phyloP scores from a whole-genome alignment of 2,888 invertebrate genomes.

The Phalangium opilio region DNA sequence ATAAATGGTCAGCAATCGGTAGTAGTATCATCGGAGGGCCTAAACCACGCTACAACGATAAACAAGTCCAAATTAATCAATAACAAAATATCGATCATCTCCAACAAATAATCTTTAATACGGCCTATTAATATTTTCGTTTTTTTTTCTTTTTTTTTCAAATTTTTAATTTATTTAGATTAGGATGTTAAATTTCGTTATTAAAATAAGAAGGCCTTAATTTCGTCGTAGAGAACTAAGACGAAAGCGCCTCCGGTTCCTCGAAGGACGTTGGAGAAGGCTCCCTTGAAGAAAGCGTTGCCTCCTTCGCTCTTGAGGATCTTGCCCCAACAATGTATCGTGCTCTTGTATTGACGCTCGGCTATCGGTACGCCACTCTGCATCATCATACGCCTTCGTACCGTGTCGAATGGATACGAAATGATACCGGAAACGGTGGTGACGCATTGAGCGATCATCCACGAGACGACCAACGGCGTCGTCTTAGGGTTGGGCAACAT shows the following conservation, averaged over 20 bases:
- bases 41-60: too few relatives aligned
- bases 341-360: conserved; percentile 34
- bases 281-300: conserved; percentile 26
- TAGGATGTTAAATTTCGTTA: neutral
- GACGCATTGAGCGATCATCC: conserved; percentile 30
- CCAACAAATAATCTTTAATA: too few relatives aligned
- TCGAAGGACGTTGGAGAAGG: conserved; percentile 31
- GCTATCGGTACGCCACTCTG: conserved; percentile 34
- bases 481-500: conserved; percentile 30
- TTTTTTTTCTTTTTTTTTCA: too few relatives aligned
- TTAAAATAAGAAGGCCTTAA: conserved; percentile 24
- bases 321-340: conserved; percentile 34
- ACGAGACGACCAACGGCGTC: conserved; percentile 30
- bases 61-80: too few relatives aligned
- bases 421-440: conserved; percentile 37
- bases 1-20: too few relatives aligned
- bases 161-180: too few relatives aligned
- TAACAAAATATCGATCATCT: too few relatives aligned
- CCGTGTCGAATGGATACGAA: conserved; percentile 44
- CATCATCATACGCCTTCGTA: conserved; percentile 44
- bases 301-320: conserved; percentile 32
- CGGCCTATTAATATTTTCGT: too few relatives aligned
- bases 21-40: too few relatives aligned
- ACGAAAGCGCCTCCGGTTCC: conserved; percentile 34
- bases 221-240: conserved; percentile 32